Evolutionary conservation across 2,113 vertebrate species (phyloP), one percentile per base, ranked within the genome.

Genomic region (Herpetotheres cachinnans): DNA sequence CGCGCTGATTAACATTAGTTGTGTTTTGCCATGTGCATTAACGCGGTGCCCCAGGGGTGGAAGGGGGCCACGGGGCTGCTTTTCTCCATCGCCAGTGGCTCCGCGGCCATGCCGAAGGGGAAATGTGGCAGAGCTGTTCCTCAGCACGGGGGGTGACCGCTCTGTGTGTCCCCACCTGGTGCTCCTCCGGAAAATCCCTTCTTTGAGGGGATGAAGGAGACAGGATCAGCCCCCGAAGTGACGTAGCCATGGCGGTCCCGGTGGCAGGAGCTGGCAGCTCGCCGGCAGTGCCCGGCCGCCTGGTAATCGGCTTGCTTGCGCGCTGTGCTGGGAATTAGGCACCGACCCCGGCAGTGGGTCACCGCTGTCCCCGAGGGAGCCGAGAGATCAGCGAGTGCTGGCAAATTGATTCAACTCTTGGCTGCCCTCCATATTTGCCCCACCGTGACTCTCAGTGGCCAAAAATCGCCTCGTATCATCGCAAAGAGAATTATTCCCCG

Each of bases 1-100:
- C 1, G 9, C 7, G 1, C 1, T 20, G 32, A 11, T 9, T 13
- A 16, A 21, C 5, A 5, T 7, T 17, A 6, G 13, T 20, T 0
- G 2, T 14, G 20, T 26, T 69, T 78, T 36, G 16, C 32, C 2
- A 1, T 36, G 36, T 7, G 40, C 50, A 6, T 34, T 14, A 40
- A 11, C 2, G 14, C 3, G 3, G 44, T 17, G 42, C 47, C 14
- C 2, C 36, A 0, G 19, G 17, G 18, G 25, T 3, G 3, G 32
- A 46, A 46, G 42, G 54, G n/a, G 1, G 2, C 32, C 20, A 36
- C 4, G 6, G n/a, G 18, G 40, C 52, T 54, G 40, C 14, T 59
- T 49, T 49, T 19, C 36, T 38, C 42, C 21, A 2, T 32, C 42
- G 69, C 69, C 8, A 10, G 27, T 24, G 19, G 13, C 46, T 26